Base-by-base conservation (phyloP, 1,140 invertebrate species). In the Dendroctonus ponderosae region DNA sequence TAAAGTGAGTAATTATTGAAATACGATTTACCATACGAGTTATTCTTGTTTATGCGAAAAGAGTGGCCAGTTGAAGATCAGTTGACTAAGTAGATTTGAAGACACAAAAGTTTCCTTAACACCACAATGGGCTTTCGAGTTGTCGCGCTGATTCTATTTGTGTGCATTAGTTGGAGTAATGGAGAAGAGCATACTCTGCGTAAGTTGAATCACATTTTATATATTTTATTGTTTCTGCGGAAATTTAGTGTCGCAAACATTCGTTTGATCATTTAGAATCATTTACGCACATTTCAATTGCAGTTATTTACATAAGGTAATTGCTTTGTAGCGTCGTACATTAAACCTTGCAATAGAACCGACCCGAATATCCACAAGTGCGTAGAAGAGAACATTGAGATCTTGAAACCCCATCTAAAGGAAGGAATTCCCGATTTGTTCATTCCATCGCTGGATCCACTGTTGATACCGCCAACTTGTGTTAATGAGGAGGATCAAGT, bases 401-500 rank as follows among this genome's bases (percentile, higher is more conserved):
- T 51, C n/a, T 15, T 66, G 14, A 66, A 39, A 38, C 56, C 64
- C 12, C 3, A 43, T 39, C 40, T 66, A 14, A 66, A 66, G 39
- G 53, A 59, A 26, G 64, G 64, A 14, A 39, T 66, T 38, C 56
- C 64, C 7, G 54, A 12, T 5, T 49, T 66, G 6, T 66, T 66
- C 41, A 60, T 66, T 43, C 56, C 56, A 7, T 12, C 64, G 11
- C 41, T 66, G 49, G 57, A 66, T 14, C 64, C 64, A 44, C 37
- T 66, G 38, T 14, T 66, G 6, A 66, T 66, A 9, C 64, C 56
- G 14, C 64, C 64, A 14, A 66, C 64, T 5, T 66, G 64, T 37
- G 64, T 66, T 3, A 66, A 66, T 44, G 64, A 66, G 48, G 57
- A 59, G 44, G 64, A 66, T 60, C 64, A 59, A 53, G 64, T 66